Evolutionary conservation across 2,888 invertebrate genomes (phyloP).

Genomic region (Volucella inanis): DNA sequence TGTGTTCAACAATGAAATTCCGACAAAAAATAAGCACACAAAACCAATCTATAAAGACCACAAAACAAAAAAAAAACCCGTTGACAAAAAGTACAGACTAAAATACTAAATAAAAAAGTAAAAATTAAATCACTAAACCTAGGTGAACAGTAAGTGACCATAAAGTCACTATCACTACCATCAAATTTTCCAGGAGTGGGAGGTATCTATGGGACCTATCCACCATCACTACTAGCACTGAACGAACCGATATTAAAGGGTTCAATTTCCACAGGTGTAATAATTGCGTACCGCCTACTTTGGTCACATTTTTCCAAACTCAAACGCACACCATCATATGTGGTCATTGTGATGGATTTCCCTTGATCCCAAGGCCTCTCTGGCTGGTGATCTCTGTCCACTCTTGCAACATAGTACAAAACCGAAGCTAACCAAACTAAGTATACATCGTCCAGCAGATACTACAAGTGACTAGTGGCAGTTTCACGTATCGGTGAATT

Average conservation of each 20-base stretch:
- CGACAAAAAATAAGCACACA: slow-evolving; percentile 41
- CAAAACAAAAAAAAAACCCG: background rate
- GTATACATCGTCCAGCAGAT: background rate
- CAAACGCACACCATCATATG: slow-evolving; percentile 35
- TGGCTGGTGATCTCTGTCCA: slow-evolving; percentile 70
- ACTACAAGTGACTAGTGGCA: slow-evolving; percentile 14
- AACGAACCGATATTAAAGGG: slow-evolving; percentile 66
- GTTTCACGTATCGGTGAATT: slow-evolving; percentile 76
- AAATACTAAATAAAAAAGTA: slow-evolving; percentile 76
- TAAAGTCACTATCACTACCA: slow-evolving; percentile 75
- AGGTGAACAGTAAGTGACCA: slow-evolving; percentile 66
- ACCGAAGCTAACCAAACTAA: slow-evolving; percentile 8
- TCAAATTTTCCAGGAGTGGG: slow-evolving; percentile 67
- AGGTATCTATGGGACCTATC: slow-evolving; percentile 41
- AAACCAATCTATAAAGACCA: slow-evolving; percentile 51
- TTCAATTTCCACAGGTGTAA: slow-evolving; percentile 77
- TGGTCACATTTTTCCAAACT: slow-evolving; percentile 62
- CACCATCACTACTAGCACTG: background rate
- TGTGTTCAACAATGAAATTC: slow-evolving; percentile 76
- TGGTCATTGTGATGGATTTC: slow-evolving; percentile 61
- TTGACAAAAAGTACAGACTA: slow-evolving; percentile 76
- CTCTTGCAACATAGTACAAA: slow-evolving; percentile 42
- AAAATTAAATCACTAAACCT: slow-evolving; percentile 68
- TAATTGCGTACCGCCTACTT: slow-evolving; percentile 75
- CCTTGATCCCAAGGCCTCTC: slow-evolving; percentile 74